Conservation (phyloP, 2,113 vertebrate genomes). For the Poecilia latipinna region DNA sequence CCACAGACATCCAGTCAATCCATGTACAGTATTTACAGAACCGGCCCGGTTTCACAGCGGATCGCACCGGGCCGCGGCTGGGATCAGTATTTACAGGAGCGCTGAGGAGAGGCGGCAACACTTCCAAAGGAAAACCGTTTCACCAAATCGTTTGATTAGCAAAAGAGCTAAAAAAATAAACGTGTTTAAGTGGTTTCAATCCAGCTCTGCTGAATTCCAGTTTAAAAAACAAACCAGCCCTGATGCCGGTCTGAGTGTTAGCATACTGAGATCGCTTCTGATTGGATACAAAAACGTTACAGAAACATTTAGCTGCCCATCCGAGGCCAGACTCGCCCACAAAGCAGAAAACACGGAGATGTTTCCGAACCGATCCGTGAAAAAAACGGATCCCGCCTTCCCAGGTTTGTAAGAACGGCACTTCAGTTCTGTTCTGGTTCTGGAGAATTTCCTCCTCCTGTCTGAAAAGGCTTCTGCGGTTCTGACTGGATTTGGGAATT, state of each 20-base stretch:
- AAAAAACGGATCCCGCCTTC: not conserved
- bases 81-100: constrained; percentile 19
- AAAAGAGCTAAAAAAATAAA: not conserved
- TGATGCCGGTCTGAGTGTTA: not conserved
- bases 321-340: not conserved
- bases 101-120: not conserved
- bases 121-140: not conserved
- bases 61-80: not conserved
- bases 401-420: not conserved
- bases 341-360: not conserved
- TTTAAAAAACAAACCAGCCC: not conserved
- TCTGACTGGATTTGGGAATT: not conserved
- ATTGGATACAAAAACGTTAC: not conserved
- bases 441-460: not conserved
- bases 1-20: constrained; percentile 50
- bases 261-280: not conserved
- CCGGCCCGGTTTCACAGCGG: constrained; percentile 12
- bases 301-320: not conserved
- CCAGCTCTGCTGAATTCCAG: too few relatives aligned
- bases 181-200: not conserved
- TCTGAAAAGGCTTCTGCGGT: not conserved
- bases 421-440: not conserved
- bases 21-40: constrained; percentile 60
- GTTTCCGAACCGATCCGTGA: not conserved
- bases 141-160: not conserved